phyloP scores from a whole-genome alignment of 2,797 vertebrate genomes.

The Nasua narica region DNA sequence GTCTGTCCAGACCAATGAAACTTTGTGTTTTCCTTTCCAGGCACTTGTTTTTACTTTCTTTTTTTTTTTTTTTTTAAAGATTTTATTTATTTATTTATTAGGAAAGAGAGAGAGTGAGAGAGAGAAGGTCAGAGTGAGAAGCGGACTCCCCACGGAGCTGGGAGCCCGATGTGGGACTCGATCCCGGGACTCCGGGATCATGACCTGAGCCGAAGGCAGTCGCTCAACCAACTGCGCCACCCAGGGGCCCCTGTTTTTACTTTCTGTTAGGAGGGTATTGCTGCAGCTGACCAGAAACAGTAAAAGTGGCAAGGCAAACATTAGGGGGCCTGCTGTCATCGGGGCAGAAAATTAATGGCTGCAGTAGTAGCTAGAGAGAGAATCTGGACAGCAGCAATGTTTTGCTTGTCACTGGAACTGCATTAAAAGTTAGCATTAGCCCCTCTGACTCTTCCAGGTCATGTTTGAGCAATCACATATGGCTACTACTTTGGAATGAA shows the following conservation, averaged over 20 bases:
- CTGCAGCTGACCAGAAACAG: slow-evolving; percentile 45
- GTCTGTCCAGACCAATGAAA: not conserved
- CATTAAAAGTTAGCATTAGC: not conserved
- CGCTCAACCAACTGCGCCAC: too few species aligned
- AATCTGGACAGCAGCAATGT: slow-evolving; percentile 4
- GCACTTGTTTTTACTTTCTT: slow-evolving; percentile 22
- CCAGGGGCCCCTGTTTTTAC: not conserved
- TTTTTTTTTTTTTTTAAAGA: too few species aligned
- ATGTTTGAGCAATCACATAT: not conserved
- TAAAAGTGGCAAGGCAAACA: slow-evolving; percentile 44
- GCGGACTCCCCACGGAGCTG: too few species aligned
- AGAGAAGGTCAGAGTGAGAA: too few species aligned
- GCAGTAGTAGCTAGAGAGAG: slow-evolving; percentile 35
- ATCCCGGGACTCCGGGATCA: too few species aligned
- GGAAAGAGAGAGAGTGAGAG: too few species aligned
- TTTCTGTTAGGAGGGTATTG: slow-evolving; percentile 25
- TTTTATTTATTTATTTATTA: too few species aligned
- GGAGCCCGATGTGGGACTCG: too few species aligned
- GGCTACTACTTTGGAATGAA: not conserved
- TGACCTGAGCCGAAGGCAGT: too few species aligned
- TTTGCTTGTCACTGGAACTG: not conserved
- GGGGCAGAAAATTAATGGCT: slow-evolving; percentile 52
- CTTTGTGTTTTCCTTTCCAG: slow-evolving; percentile 25
- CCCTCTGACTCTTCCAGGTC: not conserved
- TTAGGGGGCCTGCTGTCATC: slow-evolving; percentile 32